Base-by-base conservation (phyloP, 2,113 vertebrate species). In the Pluvialis apricaria region DNA sequence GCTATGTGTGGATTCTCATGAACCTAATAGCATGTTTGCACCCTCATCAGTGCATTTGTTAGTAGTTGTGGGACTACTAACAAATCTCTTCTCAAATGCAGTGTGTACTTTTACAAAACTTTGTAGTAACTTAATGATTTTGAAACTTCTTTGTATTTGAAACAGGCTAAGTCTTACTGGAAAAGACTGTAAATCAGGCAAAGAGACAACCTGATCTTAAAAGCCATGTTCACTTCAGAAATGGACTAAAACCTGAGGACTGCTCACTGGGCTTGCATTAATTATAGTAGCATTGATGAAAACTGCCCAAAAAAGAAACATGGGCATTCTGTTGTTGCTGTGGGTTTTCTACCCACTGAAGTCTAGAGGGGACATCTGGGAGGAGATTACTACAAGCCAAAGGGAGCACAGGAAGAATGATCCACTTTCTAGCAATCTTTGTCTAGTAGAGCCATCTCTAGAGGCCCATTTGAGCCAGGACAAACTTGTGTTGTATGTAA, bases 401-500 rank as follows among this genome's bases (percentile, higher is more conserved):
- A 85, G 57, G 38, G 84, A 87, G 31, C 62, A 73, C 83, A 87
- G 54, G 38, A 86, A 87, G 34, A 83, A 82, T 4, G 38, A 71
- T 60, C 66, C 76, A 42, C 87, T 85, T 92, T 93, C 95, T 80
- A 96, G 86, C 29, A 94, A 90, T 51, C 51, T 82, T 34, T 54
- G 42, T 60, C 89, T 58, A 68, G 44, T 11, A 82, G 60, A 92
- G 71, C 47, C 65, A 93, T 73, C 73, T 85, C 81, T 71, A 70
- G 65, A 51, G 82, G 76, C 36, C 75, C 20, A 76, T 80, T 44
- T 76, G 52, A 88, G 82, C 88, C 86, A 92, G 78, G 92, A 38
- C 22, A 90, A 88, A 92, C 70, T 84, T 72, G 36, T 34, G 54
- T 51, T 90, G 36, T 73, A 84, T 71, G 83, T 57, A 90, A 92